Percentiles rank a stretch among this genome's conserved stretches.
These are phyloP conservation scores for Cebuella pygmaea DNA, from an alignment of 2,797 vertebrate species.

Conservation along the genomic window DNA sequence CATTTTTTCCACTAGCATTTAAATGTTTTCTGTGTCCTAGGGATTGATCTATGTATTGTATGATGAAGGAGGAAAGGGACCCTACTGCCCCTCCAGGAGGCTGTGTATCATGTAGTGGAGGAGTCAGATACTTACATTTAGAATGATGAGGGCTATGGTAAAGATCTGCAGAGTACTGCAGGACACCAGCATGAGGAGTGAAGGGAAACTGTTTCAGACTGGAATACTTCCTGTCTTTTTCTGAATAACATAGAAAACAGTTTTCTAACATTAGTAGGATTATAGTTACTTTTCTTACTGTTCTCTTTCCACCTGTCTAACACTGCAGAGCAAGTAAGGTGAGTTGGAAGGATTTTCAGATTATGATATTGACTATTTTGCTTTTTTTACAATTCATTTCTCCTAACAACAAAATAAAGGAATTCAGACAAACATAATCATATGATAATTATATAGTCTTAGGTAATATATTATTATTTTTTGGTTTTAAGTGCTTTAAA, in stretches of 20 bases:
- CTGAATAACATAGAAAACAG: neutral
- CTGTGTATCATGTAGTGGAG: neutral
- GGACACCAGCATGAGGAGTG: neutral
- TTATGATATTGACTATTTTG: neutral
- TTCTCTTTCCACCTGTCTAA: neutral
- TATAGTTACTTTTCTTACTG: neutral
- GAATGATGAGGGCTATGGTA: neutral
- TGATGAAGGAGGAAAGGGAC: neutral
- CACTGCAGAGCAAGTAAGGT: neutral
- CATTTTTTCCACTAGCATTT: constrained; percentile 13
- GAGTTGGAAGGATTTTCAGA: neutral
- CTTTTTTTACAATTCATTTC: neutral
- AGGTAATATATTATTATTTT: neutral
- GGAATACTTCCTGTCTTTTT: neutral
- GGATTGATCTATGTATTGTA: constrained; percentile 4
- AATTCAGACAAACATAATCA: neutral
- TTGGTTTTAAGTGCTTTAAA: constrained; percentile 45
- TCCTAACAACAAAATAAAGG: constrained; percentile 40
- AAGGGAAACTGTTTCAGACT: neutral
- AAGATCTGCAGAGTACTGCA: neutral
- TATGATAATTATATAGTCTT: constrained; percentile 1
- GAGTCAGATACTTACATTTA: neutral
- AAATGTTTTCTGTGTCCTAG: neutral
- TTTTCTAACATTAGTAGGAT: neutral
- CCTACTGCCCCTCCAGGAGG: neutral